Evolutionary conservation across 2,888 invertebrate species (phyloP).

Genomic region (Acronicta leporina): DNA sequence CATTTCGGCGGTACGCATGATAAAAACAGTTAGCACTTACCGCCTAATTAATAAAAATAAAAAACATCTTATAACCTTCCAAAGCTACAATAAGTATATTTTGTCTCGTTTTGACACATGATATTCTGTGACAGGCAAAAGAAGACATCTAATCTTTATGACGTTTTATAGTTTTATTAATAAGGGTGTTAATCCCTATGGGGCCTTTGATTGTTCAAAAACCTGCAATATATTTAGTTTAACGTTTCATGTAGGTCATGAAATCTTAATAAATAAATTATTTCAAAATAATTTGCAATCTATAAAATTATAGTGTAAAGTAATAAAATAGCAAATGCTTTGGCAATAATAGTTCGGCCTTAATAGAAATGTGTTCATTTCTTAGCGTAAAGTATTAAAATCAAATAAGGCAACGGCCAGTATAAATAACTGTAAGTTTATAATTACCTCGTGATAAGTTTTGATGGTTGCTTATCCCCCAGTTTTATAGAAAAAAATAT

Average conservation of each 20-base stretch:
- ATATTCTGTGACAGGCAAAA: too few relatives aligned
- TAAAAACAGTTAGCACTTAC: too few relatives aligned
- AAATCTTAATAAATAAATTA: neutral
- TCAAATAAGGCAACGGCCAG: conserved; percentile 16
- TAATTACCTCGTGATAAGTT: conserved; percentile 35
- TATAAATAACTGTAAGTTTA: conserved; percentile 15
- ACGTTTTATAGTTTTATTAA: too few relatives aligned
- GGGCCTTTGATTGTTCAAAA: too few relatives aligned
- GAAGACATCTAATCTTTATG: too few relatives aligned
- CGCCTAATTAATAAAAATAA: too few relatives aligned
- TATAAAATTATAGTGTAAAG: too few relatives aligned
- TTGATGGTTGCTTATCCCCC: conserved; percentile 10
- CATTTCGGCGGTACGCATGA: too few relatives aligned
- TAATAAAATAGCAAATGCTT: neutral
- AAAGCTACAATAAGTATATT: too few relatives aligned
- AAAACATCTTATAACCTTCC: too few relatives aligned
- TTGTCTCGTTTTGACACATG: too few relatives aligned
- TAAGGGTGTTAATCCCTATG: too few relatives aligned
- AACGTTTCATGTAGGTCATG: neutral
- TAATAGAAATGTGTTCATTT: conserved; percentile 21
- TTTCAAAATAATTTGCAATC: neutral
- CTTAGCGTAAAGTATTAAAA: conserved; percentile 21
- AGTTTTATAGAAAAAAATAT: neutral
- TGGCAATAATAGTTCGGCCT: conserved; percentile 29
- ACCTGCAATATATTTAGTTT: neutral